phyloP scores from a whole-genome alignment of 2,888 invertebrate genomes.

The Agrypnus murinus region DNA sequence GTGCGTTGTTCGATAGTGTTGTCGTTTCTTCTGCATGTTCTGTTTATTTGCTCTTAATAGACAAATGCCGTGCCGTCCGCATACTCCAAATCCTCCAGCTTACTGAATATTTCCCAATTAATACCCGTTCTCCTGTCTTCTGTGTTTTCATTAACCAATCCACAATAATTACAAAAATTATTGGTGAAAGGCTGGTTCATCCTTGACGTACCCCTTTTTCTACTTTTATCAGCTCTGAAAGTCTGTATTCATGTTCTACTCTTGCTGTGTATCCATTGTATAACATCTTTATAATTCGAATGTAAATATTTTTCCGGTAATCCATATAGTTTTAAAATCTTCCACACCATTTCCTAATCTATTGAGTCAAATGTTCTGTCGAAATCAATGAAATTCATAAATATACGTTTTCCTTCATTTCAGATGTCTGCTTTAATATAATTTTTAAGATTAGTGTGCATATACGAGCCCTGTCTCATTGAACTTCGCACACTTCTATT shows the following conservation, averaged over 20 bases:
- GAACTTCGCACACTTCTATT: too few relatives aligned
- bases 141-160: not conserved
- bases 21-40: too few relatives aligned
- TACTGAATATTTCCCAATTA: too few relatives aligned
- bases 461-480: too few relatives aligned
- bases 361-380: not conserved
- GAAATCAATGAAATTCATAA: not conserved
- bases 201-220: too few relatives aligned
- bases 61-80: too few relatives aligned
- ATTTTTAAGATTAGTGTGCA: too few relatives aligned
- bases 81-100: too few relatives aligned
- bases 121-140: not conserved
- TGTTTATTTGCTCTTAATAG: not conserved
- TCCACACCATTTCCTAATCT: not conserved
- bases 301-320: not conserved
- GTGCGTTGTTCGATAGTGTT: not conserved
- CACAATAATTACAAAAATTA: not conserved
- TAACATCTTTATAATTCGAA: not conserved
- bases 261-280: not conserved
- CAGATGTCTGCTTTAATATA: constrained; percentile 1
- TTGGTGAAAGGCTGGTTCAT: not conserved
- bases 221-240: constrained; percentile 1
- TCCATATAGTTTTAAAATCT: not conserved
- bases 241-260: not conserved
- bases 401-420: not conserved